These are phyloP conservation scores for Nothobranchius furzeri DNA, from an alignment of 2,113 vertebrate species.

Conservation along the genomic window DNA sequence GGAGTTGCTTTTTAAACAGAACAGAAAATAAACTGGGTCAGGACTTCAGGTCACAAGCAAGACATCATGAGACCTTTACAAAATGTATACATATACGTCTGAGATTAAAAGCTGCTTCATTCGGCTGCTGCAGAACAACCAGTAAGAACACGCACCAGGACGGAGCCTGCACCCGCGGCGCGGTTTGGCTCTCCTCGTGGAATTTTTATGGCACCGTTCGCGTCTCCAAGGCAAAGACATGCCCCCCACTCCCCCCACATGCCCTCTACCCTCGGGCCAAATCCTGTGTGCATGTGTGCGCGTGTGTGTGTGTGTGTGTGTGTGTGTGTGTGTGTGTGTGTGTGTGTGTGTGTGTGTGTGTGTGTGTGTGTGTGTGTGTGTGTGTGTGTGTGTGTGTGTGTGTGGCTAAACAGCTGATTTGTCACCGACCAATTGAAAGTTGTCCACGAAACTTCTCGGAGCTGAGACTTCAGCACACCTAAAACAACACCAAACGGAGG, in stretches of 20 bases:
- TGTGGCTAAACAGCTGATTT: conserved; percentile 85
- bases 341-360: conserved; percentile 7
- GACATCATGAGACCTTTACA: too few species aligned
- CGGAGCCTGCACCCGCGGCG: not conserved
- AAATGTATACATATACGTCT: too few species aligned
- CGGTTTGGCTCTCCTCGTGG: conserved; percentile 54
- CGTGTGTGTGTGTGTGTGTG: conserved; percentile 3
- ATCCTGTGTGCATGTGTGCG: conserved; percentile 12
- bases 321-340: conserved; percentile 4
- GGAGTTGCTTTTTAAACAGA: too few species aligned
- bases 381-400: conserved; percentile 4
- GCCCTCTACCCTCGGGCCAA: conserved; percentile 6
- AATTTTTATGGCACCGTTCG: conserved; percentile 74
- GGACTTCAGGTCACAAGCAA: too few species aligned
- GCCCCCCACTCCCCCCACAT: conserved; percentile 39
- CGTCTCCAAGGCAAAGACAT: conserved; percentile 44
- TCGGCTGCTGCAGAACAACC: not conserved
- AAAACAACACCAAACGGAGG: conserved; percentile 37
- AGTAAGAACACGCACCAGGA: not conserved
- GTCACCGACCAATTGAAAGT: conserved; percentile 87
- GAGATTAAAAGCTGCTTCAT: not conserved
- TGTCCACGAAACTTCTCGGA: conserved; percentile 80
- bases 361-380: conserved; percentile 7
- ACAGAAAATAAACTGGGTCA: too few species aligned
- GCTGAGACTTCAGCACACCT: conserved; percentile 83